These are phyloP conservation scores for Drosophila athabasca DNA, from an alignment of 1,140 invertebrate genomes.

Conservation along the genomic window DNA sequence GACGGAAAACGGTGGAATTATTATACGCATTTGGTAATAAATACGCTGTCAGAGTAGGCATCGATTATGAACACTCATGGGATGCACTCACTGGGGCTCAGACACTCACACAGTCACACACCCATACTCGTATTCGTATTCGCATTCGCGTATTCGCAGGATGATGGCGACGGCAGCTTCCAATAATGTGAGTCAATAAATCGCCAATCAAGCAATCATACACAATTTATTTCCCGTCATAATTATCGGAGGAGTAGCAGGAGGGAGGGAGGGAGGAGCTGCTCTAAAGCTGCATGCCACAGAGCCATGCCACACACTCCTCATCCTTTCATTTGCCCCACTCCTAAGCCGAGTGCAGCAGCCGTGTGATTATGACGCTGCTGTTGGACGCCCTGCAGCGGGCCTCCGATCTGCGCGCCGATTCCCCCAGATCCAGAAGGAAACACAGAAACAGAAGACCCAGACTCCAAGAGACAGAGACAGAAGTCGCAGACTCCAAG, in stretches of 20 bases:
- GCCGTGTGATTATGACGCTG: constrained; percentile 80
- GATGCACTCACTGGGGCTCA: constrained; percentile 48
- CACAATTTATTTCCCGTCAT: constrained; percentile 83
- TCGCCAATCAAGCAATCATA: constrained; percentile 83
- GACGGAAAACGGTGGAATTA: constrained; percentile 40
- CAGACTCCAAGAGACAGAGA: constrained; percentile 1
- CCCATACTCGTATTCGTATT: constrained; percentile 1
- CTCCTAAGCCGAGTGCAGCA: constrained; percentile 50
- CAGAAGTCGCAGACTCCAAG: constrained; percentile 21
- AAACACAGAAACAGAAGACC: constrained; percentile 12
- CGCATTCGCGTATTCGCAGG: constrained; percentile 20
- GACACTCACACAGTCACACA: too few relatives aligned
- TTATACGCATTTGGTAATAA: constrained; percentile 75
- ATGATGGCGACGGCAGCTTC: constrained; percentile 67
- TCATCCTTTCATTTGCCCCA: constrained; percentile 23
- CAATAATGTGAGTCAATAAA: constrained; percentile 83
- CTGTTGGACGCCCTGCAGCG: constrained; percentile 76
- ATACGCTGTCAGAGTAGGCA: constrained; percentile 75
- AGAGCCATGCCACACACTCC: neutral
- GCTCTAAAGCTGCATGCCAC: constrained; percentile 8
- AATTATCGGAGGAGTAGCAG: constrained; percentile 58
- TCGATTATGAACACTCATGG: constrained; percentile 78
- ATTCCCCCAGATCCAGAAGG: constrained; percentile 22
- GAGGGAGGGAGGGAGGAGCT: constrained; percentile 21
- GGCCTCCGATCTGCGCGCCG: constrained; percentile 31